Conservation (phyloP, 2,888 invertebrate genomes). For the Nymphalis polychloros region DNA sequence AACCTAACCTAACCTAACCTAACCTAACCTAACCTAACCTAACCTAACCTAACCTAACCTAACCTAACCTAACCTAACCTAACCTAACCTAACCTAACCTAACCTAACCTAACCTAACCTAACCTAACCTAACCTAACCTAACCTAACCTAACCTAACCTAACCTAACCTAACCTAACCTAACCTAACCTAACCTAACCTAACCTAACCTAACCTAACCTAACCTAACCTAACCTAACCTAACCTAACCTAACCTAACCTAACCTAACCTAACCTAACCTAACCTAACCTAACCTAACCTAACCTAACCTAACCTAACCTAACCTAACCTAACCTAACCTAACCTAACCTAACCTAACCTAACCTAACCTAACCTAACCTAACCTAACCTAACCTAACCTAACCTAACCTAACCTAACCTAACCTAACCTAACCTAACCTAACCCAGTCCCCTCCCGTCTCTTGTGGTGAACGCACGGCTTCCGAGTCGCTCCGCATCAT, state of each 20-base stretch:
- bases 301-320: conserved; percentile 18
- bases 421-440: conserved; percentile 14
- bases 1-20: conserved; percentile 37
- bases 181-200: conserved; percentile 35
- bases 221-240: conserved; percentile 31
- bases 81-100: conserved; percentile 33
- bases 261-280: conserved; percentile 28
- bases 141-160: conserved; percentile 32
- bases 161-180: conserved; percentile 32
- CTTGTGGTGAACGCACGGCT: too few relatives aligned
- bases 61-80: conserved; percentile 35
- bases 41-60: conserved; percentile 37
- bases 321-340: conserved; percentile 14
- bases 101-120: conserved; percentile 28
- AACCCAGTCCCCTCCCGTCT: too few relatives aligned
- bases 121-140: conserved; percentile 34
- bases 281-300: conserved; percentile 23
- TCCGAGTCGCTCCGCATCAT: too few relatives aligned
- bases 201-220: conserved; percentile 32
- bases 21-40: conserved; percentile 33
- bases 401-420: conserved; percentile 14
- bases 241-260: conserved; percentile 32
- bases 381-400: conserved; percentile 14
- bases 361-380: conserved; percentile 14
- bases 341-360: conserved; percentile 14